Evolutionary conservation across 2,113 vertebrate genomes (phyloP).

Genomic region (Chlorodrepanis virens): DNA sequence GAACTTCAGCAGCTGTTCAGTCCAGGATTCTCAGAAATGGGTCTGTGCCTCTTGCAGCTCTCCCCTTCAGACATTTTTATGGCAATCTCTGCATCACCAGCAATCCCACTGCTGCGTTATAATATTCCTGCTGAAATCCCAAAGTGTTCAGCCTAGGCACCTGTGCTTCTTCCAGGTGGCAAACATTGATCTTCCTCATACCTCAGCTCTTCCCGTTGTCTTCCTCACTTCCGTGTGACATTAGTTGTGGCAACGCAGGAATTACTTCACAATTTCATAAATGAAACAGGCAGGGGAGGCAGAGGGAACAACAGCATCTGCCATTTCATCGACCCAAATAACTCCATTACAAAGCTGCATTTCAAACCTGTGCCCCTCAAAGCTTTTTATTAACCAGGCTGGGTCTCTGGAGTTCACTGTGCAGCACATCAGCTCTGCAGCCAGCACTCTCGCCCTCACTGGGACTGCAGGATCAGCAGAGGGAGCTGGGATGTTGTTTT

Average conservation of each 20-base stretch:
- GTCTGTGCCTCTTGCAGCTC: background rate
- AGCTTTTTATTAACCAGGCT: background rate
- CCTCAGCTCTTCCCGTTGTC: background rate
- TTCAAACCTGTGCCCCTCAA: background rate
- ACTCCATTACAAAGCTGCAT: background rate
- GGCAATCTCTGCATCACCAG: background rate
- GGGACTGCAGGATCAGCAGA: constrained; percentile 26
- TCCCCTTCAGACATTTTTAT: background rate
- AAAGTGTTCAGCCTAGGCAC: background rate
- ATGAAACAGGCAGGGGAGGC: background rate
- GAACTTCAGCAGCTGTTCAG: constrained; percentile 1
- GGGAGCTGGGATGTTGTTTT: constrained; percentile 33
- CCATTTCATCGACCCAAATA: background rate
- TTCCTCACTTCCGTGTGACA: background rate
- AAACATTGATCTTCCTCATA: background rate
- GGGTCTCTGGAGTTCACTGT: background rate
- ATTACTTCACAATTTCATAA: background rate
- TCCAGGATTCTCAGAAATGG: constrained; percentile 12
- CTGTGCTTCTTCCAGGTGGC: background rate
- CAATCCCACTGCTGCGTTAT: background rate
- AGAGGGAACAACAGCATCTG: background rate
- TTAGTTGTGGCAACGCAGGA: background rate
- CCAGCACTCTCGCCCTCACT: background rate
- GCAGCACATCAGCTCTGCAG: background rate
- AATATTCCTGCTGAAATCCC: background rate